These are phyloP conservation scores for Psittacara wagleri DNA, from an alignment of 2,113 vertebrate genomes.

Conservation along the genomic window DNA sequence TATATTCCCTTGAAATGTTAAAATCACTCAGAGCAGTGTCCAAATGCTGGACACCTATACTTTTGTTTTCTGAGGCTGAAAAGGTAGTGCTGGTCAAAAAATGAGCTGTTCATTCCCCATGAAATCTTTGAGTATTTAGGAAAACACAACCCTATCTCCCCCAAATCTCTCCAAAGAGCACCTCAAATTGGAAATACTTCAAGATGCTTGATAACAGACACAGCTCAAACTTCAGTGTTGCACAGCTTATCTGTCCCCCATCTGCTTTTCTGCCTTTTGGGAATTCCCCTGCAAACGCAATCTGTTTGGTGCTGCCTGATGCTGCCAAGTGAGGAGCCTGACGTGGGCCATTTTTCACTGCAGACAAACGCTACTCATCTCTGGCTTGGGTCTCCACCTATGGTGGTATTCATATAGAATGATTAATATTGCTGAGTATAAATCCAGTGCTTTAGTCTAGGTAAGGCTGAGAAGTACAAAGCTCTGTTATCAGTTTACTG, in stretches of 20 bases:
- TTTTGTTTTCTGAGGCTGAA: neutral
- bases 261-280: neutral
- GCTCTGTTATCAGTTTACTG: neutral
- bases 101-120: neutral
- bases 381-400: neutral
- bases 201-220: neutral
- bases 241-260: neutral
- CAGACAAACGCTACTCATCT: neutral
- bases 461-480: neutral
- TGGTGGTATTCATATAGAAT: neutral
- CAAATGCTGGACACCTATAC: neutral
- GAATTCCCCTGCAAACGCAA: neutral
- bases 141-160: neutral
- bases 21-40: neutral
- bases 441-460: neutral
- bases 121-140: neutral
- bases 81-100: neutral
- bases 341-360: accelerated
- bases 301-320: accelerated
- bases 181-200: neutral
- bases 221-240: neutral
- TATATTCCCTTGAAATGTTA: neutral
- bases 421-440: neutral
- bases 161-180: neutral
- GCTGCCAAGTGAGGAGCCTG: neutral